Conservation (phyloP, 2,888 invertebrate genomes). For the Alloscopus bannaensis region DNA sequence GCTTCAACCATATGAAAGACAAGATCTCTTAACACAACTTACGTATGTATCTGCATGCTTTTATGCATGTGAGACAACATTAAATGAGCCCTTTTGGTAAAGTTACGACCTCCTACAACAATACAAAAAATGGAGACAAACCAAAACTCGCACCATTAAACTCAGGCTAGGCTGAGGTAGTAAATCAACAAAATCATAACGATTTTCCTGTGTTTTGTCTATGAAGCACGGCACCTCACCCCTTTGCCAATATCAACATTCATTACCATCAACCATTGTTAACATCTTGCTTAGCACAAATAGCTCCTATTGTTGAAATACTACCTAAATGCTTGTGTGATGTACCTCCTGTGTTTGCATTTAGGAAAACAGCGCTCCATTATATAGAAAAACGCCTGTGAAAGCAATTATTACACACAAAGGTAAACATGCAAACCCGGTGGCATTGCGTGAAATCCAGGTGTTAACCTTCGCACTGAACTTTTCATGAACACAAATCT, state of each 20-base stretch:
- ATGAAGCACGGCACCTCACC: too few relatives aligned
- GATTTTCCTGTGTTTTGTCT: neutral
- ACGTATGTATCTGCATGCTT: neutral
- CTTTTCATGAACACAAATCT: neutral
- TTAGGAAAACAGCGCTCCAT: neutral
- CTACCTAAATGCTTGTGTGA: neutral
- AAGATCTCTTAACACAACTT: neutral
- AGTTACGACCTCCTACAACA: neutral
- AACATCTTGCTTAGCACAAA: neutral
- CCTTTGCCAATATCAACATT: too few relatives aligned
- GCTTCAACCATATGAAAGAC: neutral
- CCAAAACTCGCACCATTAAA: neutral
- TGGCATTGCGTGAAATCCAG: neutral
- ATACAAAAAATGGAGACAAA: neutral
- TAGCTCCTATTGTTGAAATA: neutral
- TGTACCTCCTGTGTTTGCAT: neutral
- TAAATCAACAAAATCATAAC: neutral
- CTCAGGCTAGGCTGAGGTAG: neutral
- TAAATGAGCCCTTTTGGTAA: neutral
- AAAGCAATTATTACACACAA: neutral
- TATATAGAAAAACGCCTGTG: neutral
- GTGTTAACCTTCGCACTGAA: neutral
- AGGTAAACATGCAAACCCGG: too few relatives aligned
- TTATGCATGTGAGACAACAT: neutral
- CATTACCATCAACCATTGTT: neutral